Percentiles rank a stretch among this genome's conserved stretches.
phyloP scores from a whole-genome alignment of 2,113 vertebrate species.

The Mystacornis crossleyi region DNA sequence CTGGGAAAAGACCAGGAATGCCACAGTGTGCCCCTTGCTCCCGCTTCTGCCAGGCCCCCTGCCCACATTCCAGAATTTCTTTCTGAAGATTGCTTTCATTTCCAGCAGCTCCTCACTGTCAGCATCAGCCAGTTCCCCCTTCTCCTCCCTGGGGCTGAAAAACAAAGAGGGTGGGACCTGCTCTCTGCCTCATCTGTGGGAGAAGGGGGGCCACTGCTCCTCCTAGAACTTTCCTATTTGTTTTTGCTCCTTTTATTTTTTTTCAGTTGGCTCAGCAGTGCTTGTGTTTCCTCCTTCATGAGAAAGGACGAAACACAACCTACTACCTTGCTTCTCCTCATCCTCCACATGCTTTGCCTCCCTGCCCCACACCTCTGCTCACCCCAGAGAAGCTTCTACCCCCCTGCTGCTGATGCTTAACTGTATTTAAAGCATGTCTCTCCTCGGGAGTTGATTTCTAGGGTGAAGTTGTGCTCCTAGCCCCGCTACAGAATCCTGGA shows the following conservation, averaged over 20 bases:
- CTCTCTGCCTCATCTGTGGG: background rate
- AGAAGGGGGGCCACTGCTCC: background rate
- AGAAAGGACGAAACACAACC: background rate
- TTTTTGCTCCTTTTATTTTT: background rate
- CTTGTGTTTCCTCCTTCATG: background rate
- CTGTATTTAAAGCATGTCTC: background rate
- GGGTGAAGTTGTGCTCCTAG: background rate
- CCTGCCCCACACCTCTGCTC: background rate
- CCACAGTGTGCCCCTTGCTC: rapidly evolving
- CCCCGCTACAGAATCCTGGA: background rate
- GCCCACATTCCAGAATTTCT: background rate
- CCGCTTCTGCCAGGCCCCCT: background rate
- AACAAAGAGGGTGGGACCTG: conserved; percentile 6
- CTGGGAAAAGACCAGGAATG: background rate
- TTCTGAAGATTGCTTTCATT: background rate
- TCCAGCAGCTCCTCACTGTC: background rate
- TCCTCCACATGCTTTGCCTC: background rate
- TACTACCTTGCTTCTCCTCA: background rate
- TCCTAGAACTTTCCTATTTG: background rate
- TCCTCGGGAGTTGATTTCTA: background rate
- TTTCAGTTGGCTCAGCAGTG: background rate
- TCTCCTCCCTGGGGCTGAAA: background rate
- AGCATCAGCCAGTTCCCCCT: background rate
- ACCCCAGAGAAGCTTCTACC: background rate
- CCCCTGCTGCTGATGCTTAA: background rate